Base-by-base conservation (phyloP, 2,888 invertebrate species). In the Lissonota sp. region DNA sequence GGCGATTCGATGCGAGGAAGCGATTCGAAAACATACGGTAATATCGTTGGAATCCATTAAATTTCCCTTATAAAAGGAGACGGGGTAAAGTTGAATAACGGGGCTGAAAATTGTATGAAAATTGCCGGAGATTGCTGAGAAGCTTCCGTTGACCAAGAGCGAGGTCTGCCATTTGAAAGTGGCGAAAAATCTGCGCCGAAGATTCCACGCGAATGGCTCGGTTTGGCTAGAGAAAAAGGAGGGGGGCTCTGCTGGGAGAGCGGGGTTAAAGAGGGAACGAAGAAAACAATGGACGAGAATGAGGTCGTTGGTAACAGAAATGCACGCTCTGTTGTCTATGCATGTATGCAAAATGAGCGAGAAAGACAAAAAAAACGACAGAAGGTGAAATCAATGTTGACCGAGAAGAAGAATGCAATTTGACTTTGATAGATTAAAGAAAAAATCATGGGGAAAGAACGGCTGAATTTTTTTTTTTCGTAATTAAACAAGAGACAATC, bases 241-340 rank as follows among this genome's bases (percentile, higher is more conserved):
- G 49, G 26, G 57, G 44, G 14, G n/a, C n/a, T 8, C 12, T 3
- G 16, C 1, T 16, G 57, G 26, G 57, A n/a, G 7, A 16, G 26
- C 14, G 16, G 46, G 8, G 44, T 16, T 6, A 1, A 10, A 60
- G 60, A 62, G 42, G n/a, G 40, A 40, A 7, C 1, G 7, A 44
- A 63, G 62, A 63, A 16, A 63, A 63, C 16, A 44, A 44, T 42
- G 14, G 44, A 63, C 12, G 74, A 58, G 74, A 83, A 79, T 14
- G 80, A 83, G 83, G 83, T 81, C 80, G 73, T 79, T 71, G 70
- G 73, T 63, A 71, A 60, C 39, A 63, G 12, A 12, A 53, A 53
- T 53, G 53, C 53, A 53, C 53, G 53, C 14, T 53, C 16, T 37
- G 66, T 39, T 26, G 49, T 57, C 57, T 55, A 66, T 66, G 64